Percentiles rank a stretch among this genome's conserved stretches.
Conservation (phyloP, 2,888 invertebrate species). For the Eristalinus aeneus region DNA sequence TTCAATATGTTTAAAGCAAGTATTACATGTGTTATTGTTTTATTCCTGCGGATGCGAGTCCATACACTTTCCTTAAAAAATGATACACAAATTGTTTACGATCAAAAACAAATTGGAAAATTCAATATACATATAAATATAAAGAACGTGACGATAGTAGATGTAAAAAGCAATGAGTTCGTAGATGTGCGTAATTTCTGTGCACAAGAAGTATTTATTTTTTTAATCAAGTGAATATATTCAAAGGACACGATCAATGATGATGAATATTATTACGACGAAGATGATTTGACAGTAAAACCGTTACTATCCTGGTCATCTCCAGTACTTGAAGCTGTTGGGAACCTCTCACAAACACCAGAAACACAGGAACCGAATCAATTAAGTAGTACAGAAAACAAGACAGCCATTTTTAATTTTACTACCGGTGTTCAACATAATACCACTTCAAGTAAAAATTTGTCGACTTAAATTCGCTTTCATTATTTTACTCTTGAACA, state of each 20-base stretch:
- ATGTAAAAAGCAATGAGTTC: constrained; percentile 77
- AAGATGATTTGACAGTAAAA: constrained; percentile 78
- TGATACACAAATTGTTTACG: constrained; percentile 77
- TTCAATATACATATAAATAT: constrained; percentile 90
- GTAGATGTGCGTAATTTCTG: constrained; percentile 56
- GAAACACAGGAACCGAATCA: not conserved
- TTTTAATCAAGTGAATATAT: constrained; percentile 76
- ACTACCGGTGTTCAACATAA: not conserved
- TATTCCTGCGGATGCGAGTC: not conserved
- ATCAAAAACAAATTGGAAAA: constrained; percentile 90
- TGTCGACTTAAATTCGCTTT: not conserved
- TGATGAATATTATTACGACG: constrained; percentile 80
- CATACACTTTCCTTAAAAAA: constrained; percentile 6
- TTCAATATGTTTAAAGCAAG: not conserved
- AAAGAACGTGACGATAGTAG: constrained; percentile 89
- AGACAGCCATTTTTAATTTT: not conserved
- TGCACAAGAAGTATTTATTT: no score
- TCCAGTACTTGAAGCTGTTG: constrained; percentile 34
- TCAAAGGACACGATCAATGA: constrained; percentile 75
- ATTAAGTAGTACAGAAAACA: not conserved
- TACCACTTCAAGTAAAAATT: not conserved
- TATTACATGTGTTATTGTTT: not conserved
- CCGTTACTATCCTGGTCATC: constrained; percentile 70
- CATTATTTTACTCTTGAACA: not conserved
- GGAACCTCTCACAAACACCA: not conserved